Evolutionary conservation across 92 coral and sea anemone species (phyloP).

Genomic region (Epizoanthus ramosus): DNA sequence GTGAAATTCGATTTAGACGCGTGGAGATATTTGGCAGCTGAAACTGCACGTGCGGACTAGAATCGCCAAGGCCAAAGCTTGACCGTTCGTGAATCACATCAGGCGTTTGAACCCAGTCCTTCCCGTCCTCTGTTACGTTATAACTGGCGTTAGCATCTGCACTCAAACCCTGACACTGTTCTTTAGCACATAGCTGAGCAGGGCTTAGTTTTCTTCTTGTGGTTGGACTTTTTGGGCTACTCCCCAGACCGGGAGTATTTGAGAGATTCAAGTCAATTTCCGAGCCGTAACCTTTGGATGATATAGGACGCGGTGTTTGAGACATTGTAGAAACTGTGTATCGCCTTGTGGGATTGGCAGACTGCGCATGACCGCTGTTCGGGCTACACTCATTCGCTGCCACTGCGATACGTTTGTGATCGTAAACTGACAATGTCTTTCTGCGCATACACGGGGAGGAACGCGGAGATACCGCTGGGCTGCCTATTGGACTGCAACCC

Average conservation of each 20-base stretch:
- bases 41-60: neutral
- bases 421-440: slow-evolving; percentile 6
- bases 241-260: neutral
- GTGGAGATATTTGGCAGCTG: slow-evolving; percentile 54
- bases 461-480: slow-evolving; percentile 10
- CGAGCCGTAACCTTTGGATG: neutral
- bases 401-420: neutral
- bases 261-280: neutral
- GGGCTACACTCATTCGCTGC: neutral
- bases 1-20: slow-evolving; percentile 16
- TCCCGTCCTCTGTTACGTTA: neutral
- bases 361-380: neutral
- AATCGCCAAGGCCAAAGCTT: neutral
- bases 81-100: neutral
- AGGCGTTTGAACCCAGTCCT: slow-evolving; percentile 3
- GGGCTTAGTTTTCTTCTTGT: slow-evolving; percentile 11
- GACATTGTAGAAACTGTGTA: slow-evolving; percentile 10
- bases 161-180: neutral
- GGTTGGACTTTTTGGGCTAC: neutral
- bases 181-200: neutral
- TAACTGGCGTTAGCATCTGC: neutral
- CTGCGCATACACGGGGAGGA: slow-evolving; percentile 21
- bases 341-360: neutral
- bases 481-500: neutral
- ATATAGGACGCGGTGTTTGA: neutral